Conservation (phyloP, 2,888 invertebrate genomes). For the Pristionchus japonicus region DNA sequence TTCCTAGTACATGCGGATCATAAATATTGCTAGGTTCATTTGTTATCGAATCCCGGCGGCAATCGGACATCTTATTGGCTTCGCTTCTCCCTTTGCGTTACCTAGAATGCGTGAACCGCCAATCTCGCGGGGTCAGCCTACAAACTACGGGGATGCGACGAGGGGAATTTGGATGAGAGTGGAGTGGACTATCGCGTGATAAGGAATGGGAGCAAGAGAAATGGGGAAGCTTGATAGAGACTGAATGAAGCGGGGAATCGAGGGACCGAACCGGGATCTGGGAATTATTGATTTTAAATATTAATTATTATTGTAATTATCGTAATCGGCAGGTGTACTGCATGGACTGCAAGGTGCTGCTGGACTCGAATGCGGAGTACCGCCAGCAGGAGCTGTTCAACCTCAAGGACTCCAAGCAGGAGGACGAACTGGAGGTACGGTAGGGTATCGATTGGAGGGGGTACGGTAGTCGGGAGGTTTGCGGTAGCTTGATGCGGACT, state of each 20-base stretch:
- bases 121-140: neutral
- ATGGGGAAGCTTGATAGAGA: neutral
- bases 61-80: no score
- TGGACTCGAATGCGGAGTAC: conserved; percentile 97
- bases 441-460: neutral
- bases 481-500: neutral
- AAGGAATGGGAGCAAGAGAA: neutral
- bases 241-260: neutral
- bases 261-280: neutral
- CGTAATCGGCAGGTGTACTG: conserved; percentile 78
- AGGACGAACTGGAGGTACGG: conserved; percentile 60
- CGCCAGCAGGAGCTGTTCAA: conserved; percentile 88
- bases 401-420: conserved; percentile 84
- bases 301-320: neutral
- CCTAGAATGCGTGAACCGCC: neutral
- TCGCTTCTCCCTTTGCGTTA: no score
- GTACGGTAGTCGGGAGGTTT: neutral
- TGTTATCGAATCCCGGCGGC: no score
- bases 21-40: no score
- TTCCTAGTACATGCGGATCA: no score
- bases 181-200: neutral
- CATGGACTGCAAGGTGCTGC: conserved; percentile 98
- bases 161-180: neutral
- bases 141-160: neutral
- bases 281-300: neutral